Base-by-base conservation (phyloP, 2,888 invertebrate genomes). In the Adineta ricciae region DNA sequence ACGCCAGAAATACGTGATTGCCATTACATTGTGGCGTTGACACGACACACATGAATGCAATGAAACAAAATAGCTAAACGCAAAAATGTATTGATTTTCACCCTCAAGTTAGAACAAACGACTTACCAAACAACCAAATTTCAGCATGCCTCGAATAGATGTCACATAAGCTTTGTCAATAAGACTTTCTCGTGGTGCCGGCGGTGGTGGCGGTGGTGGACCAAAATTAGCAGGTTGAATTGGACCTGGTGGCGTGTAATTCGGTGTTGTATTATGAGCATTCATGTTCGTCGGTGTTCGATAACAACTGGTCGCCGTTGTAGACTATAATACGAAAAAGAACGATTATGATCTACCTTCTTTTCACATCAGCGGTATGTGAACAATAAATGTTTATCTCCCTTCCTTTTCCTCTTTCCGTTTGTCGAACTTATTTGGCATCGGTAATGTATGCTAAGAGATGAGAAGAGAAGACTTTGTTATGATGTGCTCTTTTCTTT, bases 101-200 rank as follows among this genome's bases (percentile, higher is more conserved):
- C 11, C 46, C 5, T 46, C 5, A 46, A 46, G 11, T 46, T 5
- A 46, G 11, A 46, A 46, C 46, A 11, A 46, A 8, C 32, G 32
- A 64, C 56, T 9, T 78, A 78, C 78, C 78, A 78, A n/a, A 78
- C 78, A 78, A 41, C 41, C 78, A 41, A 78, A 78, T 78, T 78
- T 78, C 0, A 78, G 24, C 24, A 78, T 78, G 4, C 41, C 41
- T 3, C 78, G 78, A n/a, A 78, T 78, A 1, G 78, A 78, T 78
- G 78, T 78, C 1, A 78, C 41, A 78, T 78, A 78, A 21, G 41
- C n/a, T 41, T 41, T 38, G n/a, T 78, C 78, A 78, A 78, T 78
- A 32, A 5, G 19, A 64, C 3, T 32, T 64, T 64, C 64, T 32
- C 14, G 2, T 32, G 19, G 2, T 1, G 64, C 27, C 32, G 64